A percentile compares a stretch with the other conserved stretches of the same genome.
phyloP scores from a whole-genome alignment of 2,797 vertebrate genomes.

The Gymnoscopelus braueri region DNA sequence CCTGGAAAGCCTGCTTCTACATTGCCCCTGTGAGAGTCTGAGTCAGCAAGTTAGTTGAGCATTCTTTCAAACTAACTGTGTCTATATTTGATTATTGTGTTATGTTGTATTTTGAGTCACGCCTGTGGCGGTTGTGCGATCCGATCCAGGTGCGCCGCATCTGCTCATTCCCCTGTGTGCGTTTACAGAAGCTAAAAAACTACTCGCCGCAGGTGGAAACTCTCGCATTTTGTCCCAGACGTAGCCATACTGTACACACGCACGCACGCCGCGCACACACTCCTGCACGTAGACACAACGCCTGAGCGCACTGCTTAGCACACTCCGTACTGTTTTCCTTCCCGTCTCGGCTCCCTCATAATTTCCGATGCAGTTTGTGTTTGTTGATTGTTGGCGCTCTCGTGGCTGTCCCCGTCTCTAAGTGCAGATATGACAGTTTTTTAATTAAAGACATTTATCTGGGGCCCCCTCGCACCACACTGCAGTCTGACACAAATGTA shows the following conservation, averaged over 20 bases:
- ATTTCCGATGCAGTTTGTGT: slow-evolving; percentile 10
- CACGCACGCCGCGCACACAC: slow-evolving; percentile 10
- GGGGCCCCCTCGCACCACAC: slow-evolving; percentile 59
- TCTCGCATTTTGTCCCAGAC: no score
- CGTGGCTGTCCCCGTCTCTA: slow-evolving; percentile 73
- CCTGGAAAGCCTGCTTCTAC: slow-evolving; percentile 35
- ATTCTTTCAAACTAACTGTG: slow-evolving; percentile 10
- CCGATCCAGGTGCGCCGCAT: slow-evolving; percentile 40
- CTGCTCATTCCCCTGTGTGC: slow-evolving; percentile 20
- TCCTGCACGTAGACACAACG: not conserved
- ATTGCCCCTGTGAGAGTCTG: slow-evolving; percentile 14
- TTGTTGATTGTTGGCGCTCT: slow-evolving; percentile 79
- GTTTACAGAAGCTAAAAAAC: slow-evolving; percentile 34
- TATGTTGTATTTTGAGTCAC: not conserved
- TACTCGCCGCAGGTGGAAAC: slow-evolving; percentile 38
- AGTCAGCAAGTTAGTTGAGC: slow-evolving; percentile 24
- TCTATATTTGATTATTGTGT: slow-evolving; percentile 28
- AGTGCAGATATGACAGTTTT: slow-evolving; percentile 84
- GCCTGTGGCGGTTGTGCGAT: slow-evolving; percentile 2
- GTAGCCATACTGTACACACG: not conserved
- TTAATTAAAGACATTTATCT: slow-evolving; percentile 88
- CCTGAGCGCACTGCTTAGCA: slow-evolving; percentile 5
- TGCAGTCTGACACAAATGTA: slow-evolving; percentile 79
- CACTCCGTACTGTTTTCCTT: slow-evolving; percentile 31
- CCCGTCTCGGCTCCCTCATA: slow-evolving; percentile 20